Evolutionary conservation across 2,113 vertebrate genomes (phyloP), one percentile per base, ranked within the genome.

Genomic region (Rhagologus leucostigma): DNA sequence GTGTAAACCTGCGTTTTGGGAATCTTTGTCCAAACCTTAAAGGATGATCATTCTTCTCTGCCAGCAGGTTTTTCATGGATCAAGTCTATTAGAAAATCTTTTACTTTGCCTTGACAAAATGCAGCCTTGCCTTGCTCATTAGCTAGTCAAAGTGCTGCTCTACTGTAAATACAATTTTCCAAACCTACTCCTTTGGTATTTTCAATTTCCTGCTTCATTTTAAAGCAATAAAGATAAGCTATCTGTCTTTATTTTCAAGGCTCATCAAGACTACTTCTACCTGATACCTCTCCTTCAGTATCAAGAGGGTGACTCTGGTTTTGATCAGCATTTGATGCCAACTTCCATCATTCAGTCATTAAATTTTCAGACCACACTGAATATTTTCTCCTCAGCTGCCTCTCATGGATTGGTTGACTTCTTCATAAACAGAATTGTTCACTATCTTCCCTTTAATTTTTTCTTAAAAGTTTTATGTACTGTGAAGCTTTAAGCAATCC

Each of bases 231-330:
- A 94, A 93, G 60, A 70, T 95, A 89, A 95, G 55, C 27, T 91
- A 79, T 73, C 57, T 94, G 76, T 84, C 94, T 93, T 88, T 88
- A 92, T 93, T 96, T 93, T 96, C 68, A 92, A 95, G 75, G 71
- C 83, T 65, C 26, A 50, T 81, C 90, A 89, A 74, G 68, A 89
- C 89, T 87, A 32, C 80, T 95, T 88, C 59, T 74, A 87, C 46
- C 85, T 84, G 85, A 83, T 93, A 88, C 32, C 41, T 89, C 63
- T 93, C n/a, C 57, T 93, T 92, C 88, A 69, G 57, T 90, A 69
- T 80, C 76, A 87, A 86, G 89, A 92, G 24, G 33, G 47, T 94
- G 59, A 77, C 82, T 93, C 75, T 95, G 55, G 19, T 88, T 96
- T 88, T 92, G 88, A 86, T 90, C 79, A 92, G 62, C 63, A 42